phyloP scores from a whole-genome alignment of 2,797 vertebrate species.

The Oophaga sylvatica region DNA sequence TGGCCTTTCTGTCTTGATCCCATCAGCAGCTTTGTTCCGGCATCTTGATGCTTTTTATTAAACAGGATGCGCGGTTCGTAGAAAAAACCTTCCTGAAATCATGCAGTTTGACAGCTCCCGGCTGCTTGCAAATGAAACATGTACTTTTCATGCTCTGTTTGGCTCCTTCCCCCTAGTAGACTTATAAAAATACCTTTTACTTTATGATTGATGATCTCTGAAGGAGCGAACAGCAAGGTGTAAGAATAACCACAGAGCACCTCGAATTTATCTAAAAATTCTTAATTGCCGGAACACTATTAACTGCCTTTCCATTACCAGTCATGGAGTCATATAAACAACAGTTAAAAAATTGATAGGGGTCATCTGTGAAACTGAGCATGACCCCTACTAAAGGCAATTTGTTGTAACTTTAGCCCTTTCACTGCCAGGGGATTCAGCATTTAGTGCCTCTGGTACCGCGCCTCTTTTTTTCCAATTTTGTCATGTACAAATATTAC shows the following conservation, averaged over 20 bases:
- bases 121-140: conserved; percentile 45
- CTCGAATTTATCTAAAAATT: conserved; percentile 2
- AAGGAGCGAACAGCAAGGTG: conserved; percentile 33
- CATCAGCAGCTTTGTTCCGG: conserved; percentile 3
- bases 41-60: conserved; percentile 31
- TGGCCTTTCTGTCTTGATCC: not conserved
- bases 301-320: not conserved
- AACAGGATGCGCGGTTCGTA: conserved; percentile 10
- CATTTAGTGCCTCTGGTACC: too few species aligned
- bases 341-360: not conserved
- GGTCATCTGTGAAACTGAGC: not conserved
- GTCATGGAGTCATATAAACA: not conserved
- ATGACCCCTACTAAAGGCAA: not conserved
- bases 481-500: too few species aligned
- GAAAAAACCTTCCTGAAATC: conserved; percentile 30
- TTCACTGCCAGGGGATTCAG: too few species aligned
- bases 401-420: too few species aligned
- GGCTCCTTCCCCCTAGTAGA: conserved; percentile 29
- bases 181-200: conserved; percentile 44
- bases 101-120: conserved; percentile 52
- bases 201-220: conserved; percentile 51
- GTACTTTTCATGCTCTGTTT: conserved; percentile 58
- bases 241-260: conserved; percentile 14
- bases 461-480: too few species aligned
- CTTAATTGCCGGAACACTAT: conserved; percentile 17